Conservation (phyloP, 2,113 vertebrate species). For the Mellivora capensis region DNA sequence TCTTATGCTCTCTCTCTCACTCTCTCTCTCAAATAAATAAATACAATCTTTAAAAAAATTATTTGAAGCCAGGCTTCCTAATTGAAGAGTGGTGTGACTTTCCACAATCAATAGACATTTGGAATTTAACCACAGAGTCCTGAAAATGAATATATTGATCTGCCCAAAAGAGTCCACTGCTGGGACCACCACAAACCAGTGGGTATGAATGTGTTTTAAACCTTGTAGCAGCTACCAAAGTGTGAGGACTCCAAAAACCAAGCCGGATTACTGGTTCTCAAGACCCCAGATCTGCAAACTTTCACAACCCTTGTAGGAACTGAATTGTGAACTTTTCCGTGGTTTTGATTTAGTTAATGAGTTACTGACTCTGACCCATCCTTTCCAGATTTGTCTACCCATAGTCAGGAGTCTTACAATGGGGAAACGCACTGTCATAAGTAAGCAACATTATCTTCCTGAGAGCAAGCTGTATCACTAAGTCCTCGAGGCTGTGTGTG, state of each 20-base stretch:
- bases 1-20: too few relatives aligned
- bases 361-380: neutral
- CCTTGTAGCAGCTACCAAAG: neutral
- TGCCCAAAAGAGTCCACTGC: rapidly evolving
- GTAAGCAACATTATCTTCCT: neutral
- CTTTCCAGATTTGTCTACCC: neutral
- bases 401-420: neutral
- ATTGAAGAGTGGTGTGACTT: neutral
- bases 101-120: neutral
- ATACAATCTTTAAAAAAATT: neutral
- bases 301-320: neutral
- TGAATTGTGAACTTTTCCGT: rapidly evolving
- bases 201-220: rapidly evolving
- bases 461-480: neutral
- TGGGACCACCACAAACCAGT: rapidly evolving
- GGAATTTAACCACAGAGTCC: too few relatives aligned
- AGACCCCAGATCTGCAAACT: neutral
- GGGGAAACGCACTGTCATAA: neutral
- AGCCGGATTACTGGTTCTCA: neutral
- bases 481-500: neutral
- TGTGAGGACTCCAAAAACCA: too few relatives aligned
- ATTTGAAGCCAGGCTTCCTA: neutral
- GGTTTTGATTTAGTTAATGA: neutral
- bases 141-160: neutral
- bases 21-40: too few relatives aligned